Base-by-base conservation (phyloP, 1,140 invertebrate genomes). In the Drosophila azteca region DNA sequence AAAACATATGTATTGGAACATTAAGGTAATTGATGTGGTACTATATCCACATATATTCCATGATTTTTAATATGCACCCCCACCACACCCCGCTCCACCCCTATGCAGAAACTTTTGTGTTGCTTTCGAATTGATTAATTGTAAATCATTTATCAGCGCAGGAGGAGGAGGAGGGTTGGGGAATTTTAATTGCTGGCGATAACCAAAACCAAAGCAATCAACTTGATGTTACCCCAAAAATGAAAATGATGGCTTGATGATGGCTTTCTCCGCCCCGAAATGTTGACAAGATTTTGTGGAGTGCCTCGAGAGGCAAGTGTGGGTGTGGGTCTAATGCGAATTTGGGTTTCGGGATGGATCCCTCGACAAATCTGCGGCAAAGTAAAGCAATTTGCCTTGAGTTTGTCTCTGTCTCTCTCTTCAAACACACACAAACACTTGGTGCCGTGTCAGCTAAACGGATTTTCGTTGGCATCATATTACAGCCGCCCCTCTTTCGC, bases 401-500 rank as follows among this genome's bases (percentile, higher is more conserved):
- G 20, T 62, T 29, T 66, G 0, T 5, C 24, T 26, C 24, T 24
- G 2, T 26, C 24, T 26, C 4, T 66, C 61, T 53, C 66, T 52
- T 35, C 52, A 52, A 39, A 70, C 45, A 52, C 39, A 70, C 31
- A 65, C 60, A 66, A 41, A 22, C 31, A 31, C 31, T 17, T 31
- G 52, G 22, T 49, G 31, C 63, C 44, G 62, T 57, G 49, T 35
- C 51, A 58, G 65, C 44, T 70, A 70, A 70, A 70, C 67, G 51
- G 65, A 70, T 70, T 70, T 70, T 41, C 44, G 65, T 58, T 58
- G 67, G 67, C 45, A 58, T 70, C 65, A 29, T 39, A 69, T 68
- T 68, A 69, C 66, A 57, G 24, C 9, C 35, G 0, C 35, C 29
- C 29, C 8, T 2, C 29, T 7, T 1, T 8, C 29, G 1, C 7